Evolutionary conservation across 2,113 vertebrate genomes (phyloP), one percentile per base, ranked within the genome.

Genomic region (Axis porcinus): DNA sequence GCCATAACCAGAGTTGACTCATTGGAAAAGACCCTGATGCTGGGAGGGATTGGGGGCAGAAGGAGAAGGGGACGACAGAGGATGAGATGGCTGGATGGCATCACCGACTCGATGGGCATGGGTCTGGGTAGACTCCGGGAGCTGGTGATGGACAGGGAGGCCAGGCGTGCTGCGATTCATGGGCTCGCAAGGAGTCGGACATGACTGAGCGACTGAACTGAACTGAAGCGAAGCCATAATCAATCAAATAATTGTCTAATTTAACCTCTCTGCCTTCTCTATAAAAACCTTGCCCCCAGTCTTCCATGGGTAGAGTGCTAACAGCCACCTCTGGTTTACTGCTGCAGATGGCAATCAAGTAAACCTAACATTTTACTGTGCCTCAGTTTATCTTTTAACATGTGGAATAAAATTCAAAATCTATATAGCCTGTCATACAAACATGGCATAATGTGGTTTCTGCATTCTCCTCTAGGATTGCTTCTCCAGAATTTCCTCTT

Each of bases 101-200:
- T 67, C 64, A n/a, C 64, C 0, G 1, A 67, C 17, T 17, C 1
- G 64, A n/a, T 19, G 33, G 33, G n/a, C 8, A 0, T 67, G 33
- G 19, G 33, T n/a, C 2, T n/a, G 8, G 19, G 4, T 36, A 17
- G 19, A 67, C 0, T 67, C 17, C 0, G 0, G 33, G 33, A 67
- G 4, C 5, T 36, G 33, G 64, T 67, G 64, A 67, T 36, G 64
- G 4, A 67, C 33, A 64, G 16, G 33, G 64, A 36, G 64, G 33
- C 33, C 33, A 10, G 33, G 16, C 0, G 4, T 10, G 33, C 64
- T 67, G 17, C 1, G 1, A 67, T 67, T 67, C 64, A 5, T 36
- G 33, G 64, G 1, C 33, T 67, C 1, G 0, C 33, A 67, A 67
- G 9, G 33, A 67, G 8, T n/a, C 0, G 0, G 33, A 67, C 17